Evolutionary conservation across 2,888 invertebrate genomes (phyloP), one percentile per base, ranked within the genome.

Genomic region (Itoplectis maculator): DNA sequence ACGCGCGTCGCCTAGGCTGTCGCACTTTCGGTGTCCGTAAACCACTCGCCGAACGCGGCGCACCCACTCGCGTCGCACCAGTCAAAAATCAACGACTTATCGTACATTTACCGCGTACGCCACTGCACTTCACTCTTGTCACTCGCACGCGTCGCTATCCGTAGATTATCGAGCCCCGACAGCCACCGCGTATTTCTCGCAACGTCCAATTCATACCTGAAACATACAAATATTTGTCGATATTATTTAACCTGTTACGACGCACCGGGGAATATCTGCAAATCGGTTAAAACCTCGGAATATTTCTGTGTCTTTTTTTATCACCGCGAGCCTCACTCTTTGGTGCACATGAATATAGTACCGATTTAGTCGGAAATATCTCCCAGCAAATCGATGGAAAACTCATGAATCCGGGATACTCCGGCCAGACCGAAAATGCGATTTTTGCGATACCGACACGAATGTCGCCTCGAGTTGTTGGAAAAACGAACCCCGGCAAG

Each of bases 111-210:
- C 65, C 69, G 66, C 63, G 45, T 23, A 63, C 72, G 13, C 20
- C 77, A 79, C 82, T 68, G 79, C 81, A 68, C 74, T 75, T 37
- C 20, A 72, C 81, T 76, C 72, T 83, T 42, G 61, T 68, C 72
- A 79, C 72, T 79, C 65, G 23, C 68, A 69, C 49, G 47, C 75
- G 75, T 61, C 75, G 69, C 68, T 79, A 56, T 69, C n/a, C 56
- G 59, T 49, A 29, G 73, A 79, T 49, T 47, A 65, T 59, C 49
- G 15, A 63, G 42, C 61, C 37, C 18, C 59, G 70, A 66, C 66
- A 42, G 35, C 70, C 42, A 23, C 70, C 42, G 18, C 61, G 72
- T 51, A 18, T 20, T 49, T 15, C 72, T 68, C 61, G 9, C 18
- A 56, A 59, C 29, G 35, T 68, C 65, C 77, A 63, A 72, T 59